Evolutionary conservation across 2,888 invertebrate species (phyloP).

Genomic region (Lydus trimaculatus): DNA sequence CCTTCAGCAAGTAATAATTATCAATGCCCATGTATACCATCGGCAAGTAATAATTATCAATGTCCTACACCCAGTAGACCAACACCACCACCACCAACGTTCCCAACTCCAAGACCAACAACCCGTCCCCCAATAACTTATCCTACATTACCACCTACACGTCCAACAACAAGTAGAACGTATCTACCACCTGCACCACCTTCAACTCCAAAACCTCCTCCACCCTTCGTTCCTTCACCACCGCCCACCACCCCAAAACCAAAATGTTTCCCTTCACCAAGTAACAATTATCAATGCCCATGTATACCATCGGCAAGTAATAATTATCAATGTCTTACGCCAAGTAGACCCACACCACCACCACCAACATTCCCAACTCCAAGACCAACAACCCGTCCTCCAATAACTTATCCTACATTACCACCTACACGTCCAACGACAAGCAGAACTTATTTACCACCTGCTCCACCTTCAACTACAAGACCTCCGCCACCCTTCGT

Average conservation of each 20-base stretch:
- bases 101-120: constrained; percentile 11
- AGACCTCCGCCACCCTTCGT: too few relatives aligned
- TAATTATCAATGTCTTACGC: constrained; percentile 38
- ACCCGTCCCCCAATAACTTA: constrained; percentile 35
- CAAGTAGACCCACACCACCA: constrained; percentile 57
- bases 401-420: constrained; percentile 42
- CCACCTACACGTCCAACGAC: constrained; percentile 12
- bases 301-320: constrained; percentile 15
- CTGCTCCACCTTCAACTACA: constrained; percentile 50
- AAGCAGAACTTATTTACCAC: constrained; percentile 37
- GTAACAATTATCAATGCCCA: constrained; percentile 31
- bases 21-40: not conserved
- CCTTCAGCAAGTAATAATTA: constrained; percentile 24
- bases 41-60: not conserved
- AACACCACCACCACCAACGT: constrained; percentile 19
- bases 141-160: not conserved
- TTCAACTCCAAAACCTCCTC: constrained; percentile 6
- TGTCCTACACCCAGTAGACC: constrained; percentile 23
- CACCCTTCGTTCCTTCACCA: not conserved
- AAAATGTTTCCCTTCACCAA: constrained; percentile 22
- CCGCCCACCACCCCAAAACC: constrained; percentile 20
- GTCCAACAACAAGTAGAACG: constrained; percentile 6
- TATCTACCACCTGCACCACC: constrained; percentile 30
- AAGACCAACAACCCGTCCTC: constrained; percentile 50
- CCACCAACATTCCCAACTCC: constrained; percentile 14